phyloP scores from a whole-genome alignment of 1,140 invertebrate species.

The Berghia stephanieae region DNA sequence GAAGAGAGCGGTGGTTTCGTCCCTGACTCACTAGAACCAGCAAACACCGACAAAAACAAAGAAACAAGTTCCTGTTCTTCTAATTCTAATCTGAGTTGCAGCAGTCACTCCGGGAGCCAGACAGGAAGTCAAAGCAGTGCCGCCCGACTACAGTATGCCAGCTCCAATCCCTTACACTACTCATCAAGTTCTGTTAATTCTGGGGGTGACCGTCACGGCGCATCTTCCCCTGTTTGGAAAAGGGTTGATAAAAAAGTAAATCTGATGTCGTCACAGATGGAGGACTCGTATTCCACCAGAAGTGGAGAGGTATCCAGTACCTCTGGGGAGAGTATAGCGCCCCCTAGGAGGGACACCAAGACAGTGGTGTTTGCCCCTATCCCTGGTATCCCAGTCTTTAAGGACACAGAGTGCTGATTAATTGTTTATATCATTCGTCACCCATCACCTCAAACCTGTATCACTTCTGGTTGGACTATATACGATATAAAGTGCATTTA shows the following conservation, averaged over 20 bases:
- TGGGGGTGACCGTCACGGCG: constrained; percentile 28
- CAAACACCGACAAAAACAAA: constrained; percentile 57
- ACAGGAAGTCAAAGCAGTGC: constrained; percentile 68
- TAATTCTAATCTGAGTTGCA: constrained; percentile 85
- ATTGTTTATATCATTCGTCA: no score
- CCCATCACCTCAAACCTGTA: no score
- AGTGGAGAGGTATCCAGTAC: constrained; percentile 29
- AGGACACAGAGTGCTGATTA: constrained; percentile 55
- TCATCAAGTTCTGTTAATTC: constrained; percentile 74
- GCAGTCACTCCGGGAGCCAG: constrained; percentile 75
- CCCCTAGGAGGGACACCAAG: constrained; percentile 44
- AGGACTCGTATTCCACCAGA: constrained; percentile 22
- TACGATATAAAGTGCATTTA: no score
- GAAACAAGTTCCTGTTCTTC: constrained; percentile 88
- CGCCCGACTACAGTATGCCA: constrained; percentile 91
- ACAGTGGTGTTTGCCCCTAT: constrained; percentile 43
- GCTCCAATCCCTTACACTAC: constrained; percentile 89
- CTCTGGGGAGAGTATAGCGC: constrained; percentile 32
- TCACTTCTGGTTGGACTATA: no score
- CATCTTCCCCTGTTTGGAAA: constrained; percentile 87
- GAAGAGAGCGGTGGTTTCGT: constrained; percentile 83
- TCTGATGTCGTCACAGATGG: constrained; percentile 26
- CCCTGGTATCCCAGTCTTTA: constrained; percentile 32
- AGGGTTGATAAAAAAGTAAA: constrained; percentile 65
- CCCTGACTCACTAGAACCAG: constrained; percentile 65